A percentile compares a stretch with the other conserved stretches of the same genome.
These are phyloP conservation scores for Gracilinanus agilis DNA, from an alignment of 2,113 vertebrate species.

Conservation along the genomic window DNA sequence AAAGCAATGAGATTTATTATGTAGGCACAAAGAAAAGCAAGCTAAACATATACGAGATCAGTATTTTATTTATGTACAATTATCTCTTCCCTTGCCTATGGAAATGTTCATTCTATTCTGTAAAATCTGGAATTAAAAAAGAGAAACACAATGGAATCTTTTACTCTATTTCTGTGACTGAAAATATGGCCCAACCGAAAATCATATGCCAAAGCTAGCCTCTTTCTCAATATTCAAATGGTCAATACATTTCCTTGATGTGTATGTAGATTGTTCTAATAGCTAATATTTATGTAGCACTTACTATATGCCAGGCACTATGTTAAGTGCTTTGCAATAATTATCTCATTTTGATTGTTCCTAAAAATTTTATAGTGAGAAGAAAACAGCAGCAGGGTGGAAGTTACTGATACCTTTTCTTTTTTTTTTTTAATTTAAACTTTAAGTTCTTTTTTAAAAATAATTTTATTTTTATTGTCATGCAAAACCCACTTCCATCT, in stretches of 20 bases:
- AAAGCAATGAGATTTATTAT: no score
- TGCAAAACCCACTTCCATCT: no score
- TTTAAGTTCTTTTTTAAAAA: no score
- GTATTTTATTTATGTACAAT: no score
- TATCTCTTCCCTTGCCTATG: no score
- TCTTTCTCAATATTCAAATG: not conserved
- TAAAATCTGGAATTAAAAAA: not conserved
- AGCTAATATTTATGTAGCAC: not conserved
- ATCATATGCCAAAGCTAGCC: not conserved
- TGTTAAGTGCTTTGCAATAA: not conserved
- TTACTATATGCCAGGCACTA: not conserved
- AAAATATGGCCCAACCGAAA: not conserved
- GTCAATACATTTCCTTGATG: not conserved
- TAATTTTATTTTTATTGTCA: no score
- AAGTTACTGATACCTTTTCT: not conserved
- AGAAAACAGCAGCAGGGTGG: not conserved
- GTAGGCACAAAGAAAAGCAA: no score
- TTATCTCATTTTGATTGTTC: not conserved
- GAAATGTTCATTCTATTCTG: no score
- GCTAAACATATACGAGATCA: no score
- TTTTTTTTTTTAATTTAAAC: no score
- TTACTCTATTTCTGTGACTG: not conserved
- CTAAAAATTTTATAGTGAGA: not conserved
- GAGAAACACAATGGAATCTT: not conserved
- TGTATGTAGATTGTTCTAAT: not conserved